Percentiles rank a stretch among this genome's conserved stretches.
phyloP scores from a whole-genome alignment of 2,888 invertebrate species.

The Latheticus oryzae region DNA sequence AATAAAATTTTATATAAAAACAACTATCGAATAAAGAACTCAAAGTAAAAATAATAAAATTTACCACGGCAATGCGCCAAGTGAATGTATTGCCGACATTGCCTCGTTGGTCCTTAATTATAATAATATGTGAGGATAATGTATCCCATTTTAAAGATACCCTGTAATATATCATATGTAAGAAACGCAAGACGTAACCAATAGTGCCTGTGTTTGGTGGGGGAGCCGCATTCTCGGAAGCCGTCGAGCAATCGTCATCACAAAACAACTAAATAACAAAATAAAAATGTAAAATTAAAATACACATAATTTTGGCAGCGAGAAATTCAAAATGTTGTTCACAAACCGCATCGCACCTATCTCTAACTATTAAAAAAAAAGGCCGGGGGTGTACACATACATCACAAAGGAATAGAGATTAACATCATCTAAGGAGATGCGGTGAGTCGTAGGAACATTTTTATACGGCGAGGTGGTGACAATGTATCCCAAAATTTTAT shows the following conservation, averaged over 20 bases:
- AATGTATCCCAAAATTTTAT: constrained; percentile 21
- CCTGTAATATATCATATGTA: constrained; percentile 68
- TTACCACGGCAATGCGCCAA: constrained; percentile 63
- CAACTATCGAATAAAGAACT: constrained; percentile 55
- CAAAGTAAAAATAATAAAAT: constrained; percentile 56
- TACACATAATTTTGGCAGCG: constrained; percentile 48
- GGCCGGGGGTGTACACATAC: too few relatives aligned
- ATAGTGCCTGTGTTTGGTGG: constrained; percentile 67
- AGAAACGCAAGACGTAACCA: constrained; percentile 66
- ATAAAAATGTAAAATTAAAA: constrained; percentile 9
- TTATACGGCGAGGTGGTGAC: constrained; percentile 16
- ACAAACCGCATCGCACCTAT: constrained; percentile 19
- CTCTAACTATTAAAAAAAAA: constrained; percentile 14
- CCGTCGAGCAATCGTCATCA: constrained; percentile 63
- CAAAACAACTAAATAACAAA: constrained; percentile 21
- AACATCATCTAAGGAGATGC: constrained; percentile 7
- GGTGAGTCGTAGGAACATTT: constrained; percentile 33
- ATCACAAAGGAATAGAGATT: constrained; percentile 15
- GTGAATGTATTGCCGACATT: constrained; percentile 55
- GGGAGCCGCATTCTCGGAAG: constrained; percentile 66
- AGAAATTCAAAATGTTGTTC: constrained; percentile 41
- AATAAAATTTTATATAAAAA: constrained; percentile 61
- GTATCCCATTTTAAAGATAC: constrained; percentile 67
- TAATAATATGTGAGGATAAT: constrained; percentile 66
- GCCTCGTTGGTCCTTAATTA: constrained; percentile 66